Conservation (phyloP, 1,140 invertebrate species). For the Berghia stephanieae region DNA sequence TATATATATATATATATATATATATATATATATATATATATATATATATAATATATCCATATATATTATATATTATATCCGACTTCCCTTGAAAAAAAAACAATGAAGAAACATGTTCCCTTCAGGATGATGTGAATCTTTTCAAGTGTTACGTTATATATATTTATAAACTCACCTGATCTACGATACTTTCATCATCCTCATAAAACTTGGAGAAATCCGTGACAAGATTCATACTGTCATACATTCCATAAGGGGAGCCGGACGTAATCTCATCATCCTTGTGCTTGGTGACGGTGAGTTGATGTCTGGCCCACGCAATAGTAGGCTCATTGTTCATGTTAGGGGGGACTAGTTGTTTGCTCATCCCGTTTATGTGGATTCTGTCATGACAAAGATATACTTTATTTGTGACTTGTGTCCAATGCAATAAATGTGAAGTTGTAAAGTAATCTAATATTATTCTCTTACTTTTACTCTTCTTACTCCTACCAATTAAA, state of each 20-base stretch:
- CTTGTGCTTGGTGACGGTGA: constrained; percentile 58
- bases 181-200: constrained; percentile 56
- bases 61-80: no score
- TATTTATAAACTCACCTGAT: constrained; percentile 40
- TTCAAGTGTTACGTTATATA: no score
- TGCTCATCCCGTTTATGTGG: constrained; percentile 27
- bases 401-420: neutral
- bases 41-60: no score
- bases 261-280: constrained; percentile 52
- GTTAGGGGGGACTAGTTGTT: constrained; percentile 47
- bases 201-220: constrained; percentile 55
- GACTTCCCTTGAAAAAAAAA: no score
- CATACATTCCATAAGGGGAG: constrained; percentile 51
- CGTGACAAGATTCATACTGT: constrained; percentile 50
- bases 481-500: neutral
- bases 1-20: no score
- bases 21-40: no score
- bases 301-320: constrained; percentile 55
- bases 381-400: constrained; percentile 19
- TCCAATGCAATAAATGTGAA: neutral
- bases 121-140: no score
- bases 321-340: constrained; percentile 46
- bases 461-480: neutral
- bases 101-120: no score
- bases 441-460: no score